These are phyloP conservation scores for Diuraphis noxia DNA, from an alignment of 1,140 invertebrate genomes.

Conservation along the genomic window DNA sequence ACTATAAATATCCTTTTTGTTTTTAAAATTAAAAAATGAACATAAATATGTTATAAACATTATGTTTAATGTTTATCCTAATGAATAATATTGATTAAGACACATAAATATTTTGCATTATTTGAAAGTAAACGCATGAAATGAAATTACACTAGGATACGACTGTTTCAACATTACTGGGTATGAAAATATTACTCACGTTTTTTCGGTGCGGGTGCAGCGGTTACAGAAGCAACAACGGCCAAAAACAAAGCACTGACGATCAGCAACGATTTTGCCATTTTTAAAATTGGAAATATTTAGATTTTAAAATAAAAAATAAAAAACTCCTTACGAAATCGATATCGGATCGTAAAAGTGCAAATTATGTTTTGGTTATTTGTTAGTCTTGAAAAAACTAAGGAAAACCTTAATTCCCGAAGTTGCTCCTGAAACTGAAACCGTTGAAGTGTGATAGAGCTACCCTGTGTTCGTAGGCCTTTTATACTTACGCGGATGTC, in stretches of 20 bases:
- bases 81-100: not conserved
- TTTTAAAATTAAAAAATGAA: too few species aligned
- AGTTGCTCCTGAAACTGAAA: constrained; percentile 52
- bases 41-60: too few species aligned
- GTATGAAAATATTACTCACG: constrained; percentile 18
- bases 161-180: not conserved
- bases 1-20: too few species aligned
- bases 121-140: not conserved
- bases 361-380: constrained; percentile 22
- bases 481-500: not conserved
- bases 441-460: constrained; percentile 43
- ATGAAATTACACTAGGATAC: not conserved
- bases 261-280: constrained; percentile 52
- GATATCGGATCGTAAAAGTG: constrained; percentile 34
- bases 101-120: not conserved
- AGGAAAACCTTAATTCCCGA: constrained; percentile 20
- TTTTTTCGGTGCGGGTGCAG: constrained; percentile 41
- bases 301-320: constrained; percentile 31
- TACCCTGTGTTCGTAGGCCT: constrained; percentile 19
- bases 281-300: constrained; percentile 15
- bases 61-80: too few species aligned
- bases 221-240: constrained; percentile 47
- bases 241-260: constrained; percentile 45
- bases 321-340: constrained; percentile 22
- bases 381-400: constrained; percentile 44